Percentiles rank a stretch among this genome's conserved stretches.
Evolutionary conservation across 1,140 invertebrate genomes (phyloP).

Genomic region (Leptopilina clavipes): DNA sequence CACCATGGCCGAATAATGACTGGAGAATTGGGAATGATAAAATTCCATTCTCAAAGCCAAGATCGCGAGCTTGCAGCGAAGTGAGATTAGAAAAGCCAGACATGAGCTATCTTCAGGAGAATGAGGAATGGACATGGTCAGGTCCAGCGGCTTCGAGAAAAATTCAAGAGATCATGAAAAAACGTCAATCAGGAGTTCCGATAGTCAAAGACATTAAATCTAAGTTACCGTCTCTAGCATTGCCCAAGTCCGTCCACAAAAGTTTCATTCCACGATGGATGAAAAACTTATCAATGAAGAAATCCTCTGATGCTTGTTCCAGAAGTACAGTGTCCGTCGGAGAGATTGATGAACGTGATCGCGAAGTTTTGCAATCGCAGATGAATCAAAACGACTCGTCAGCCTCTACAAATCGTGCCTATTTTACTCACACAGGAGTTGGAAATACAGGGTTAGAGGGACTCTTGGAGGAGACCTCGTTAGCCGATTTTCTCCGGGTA

Average conservation of each 20-base stretch:
- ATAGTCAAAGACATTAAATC: conserved; percentile 60
- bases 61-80: conserved; percentile 75
- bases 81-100: conserved; percentile 69
- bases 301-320: conserved; percentile 44
- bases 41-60: conserved; percentile 67
- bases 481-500: conserved; percentile 84
- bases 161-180: conserved; percentile 75
- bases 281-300: conserved; percentile 65
- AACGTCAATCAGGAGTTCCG: conserved; percentile 54
- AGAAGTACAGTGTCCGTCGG: conserved; percentile 54
- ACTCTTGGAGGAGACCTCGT: conserved; percentile 83
- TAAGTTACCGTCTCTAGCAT: conserved; percentile 62
- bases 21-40: conserved; percentile 76
- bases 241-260: conserved; percentile 63
- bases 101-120: conserved; percentile 67
- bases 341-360: conserved; percentile 48
- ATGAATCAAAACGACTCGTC: conserved; percentile 13
- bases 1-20: conserved; percentile 58
- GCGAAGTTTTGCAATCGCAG: conserved; percentile 33
- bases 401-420: conserved; percentile 45
- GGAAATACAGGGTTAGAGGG: conserved; percentile 48
- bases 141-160: conserved; percentile 78
- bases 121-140: conserved; percentile 81
- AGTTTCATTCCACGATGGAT: conserved; percentile 65
- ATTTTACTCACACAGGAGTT: conserved; percentile 64